Percentiles rank a stretch among this genome's conserved stretches.
phyloP scores from a whole-genome alignment of 2,888 invertebrate genomes.

The Caenorhabditis sp. region DNA sequence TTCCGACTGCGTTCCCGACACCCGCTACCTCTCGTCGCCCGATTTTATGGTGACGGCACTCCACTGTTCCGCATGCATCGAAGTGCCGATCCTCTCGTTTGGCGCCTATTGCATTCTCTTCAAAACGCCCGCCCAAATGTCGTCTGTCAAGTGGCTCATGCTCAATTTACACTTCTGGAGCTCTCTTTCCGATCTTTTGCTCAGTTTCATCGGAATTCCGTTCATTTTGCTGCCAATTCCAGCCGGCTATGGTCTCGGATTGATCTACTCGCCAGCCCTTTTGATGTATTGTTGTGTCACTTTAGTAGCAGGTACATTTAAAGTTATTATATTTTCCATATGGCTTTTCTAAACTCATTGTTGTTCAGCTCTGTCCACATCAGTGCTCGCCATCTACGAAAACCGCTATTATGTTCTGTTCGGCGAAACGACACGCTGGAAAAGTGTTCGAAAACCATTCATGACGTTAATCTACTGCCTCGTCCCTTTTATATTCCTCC shows the following conservation, averaged over 20 bases:
- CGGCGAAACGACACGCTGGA: not conserved
- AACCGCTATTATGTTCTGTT: conserved; percentile 2
- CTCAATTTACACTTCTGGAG: conserved; percentile 11
- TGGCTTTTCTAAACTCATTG: not conserved
- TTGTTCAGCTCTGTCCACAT: conserved; percentile 5
- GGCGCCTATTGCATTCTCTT: conserved; percentile 28
- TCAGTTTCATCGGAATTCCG: conserved; percentile 3
- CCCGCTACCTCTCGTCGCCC: conserved; percentile 12
- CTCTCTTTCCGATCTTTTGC: conserved; percentile 1
- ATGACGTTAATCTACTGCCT: not conserved
- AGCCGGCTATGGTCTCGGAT: conserved; percentile 14
- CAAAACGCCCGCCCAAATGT: conserved; percentile 8
- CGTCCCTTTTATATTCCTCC: not conserved
- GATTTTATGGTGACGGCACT: conserved; percentile 13
- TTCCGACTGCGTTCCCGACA: not conserved
- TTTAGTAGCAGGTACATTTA: not conserved
- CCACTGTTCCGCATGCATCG: not conserved
- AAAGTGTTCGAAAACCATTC: not conserved
- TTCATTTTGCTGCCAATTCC: conserved; percentile 2
- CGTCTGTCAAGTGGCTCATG: conserved; percentile 23
- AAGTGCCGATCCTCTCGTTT: conserved; percentile 6
- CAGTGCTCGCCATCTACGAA: conserved; percentile 6
- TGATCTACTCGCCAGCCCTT: not conserved
- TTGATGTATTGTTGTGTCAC: conserved; percentile 7
- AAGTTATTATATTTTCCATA: too few relatives aligned